These are phyloP conservation scores for Poecilia velifera DNA, from an alignment of 2,797 vertebrate genomes.

Conservation along the genomic window DNA sequence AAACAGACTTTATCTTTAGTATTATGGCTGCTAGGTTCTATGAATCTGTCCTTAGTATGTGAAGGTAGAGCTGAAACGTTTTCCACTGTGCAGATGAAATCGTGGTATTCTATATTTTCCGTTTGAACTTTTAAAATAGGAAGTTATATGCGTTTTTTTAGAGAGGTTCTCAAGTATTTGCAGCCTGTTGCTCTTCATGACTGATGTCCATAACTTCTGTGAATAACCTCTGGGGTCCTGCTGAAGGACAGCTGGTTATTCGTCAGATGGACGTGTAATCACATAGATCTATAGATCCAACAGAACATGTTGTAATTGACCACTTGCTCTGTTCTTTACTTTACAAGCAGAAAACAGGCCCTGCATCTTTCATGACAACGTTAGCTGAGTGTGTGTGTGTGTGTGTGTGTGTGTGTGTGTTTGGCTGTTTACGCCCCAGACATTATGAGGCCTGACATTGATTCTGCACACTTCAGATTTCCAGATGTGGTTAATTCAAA, in stretches of 20 bases:
- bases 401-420: constrained; percentile 30
- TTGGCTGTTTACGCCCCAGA: constrained; percentile 26
- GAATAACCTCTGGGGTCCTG: neutral
- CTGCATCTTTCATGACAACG: constrained; percentile 27
- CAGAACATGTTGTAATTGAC: constrained; percentile 34
- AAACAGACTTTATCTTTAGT: too few species aligned
- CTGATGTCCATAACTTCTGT: neutral
- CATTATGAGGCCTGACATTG: constrained; percentile 63
- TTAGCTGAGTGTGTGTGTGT: constrained; percentile 15
- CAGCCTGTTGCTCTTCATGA: neutral
- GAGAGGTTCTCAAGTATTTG: neutral
- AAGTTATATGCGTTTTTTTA: neutral
- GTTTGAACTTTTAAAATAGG: neutral
- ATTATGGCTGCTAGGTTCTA: too few species aligned
- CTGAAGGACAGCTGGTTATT: neutral
- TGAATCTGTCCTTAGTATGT: too few species aligned
- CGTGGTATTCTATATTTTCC: neutral
- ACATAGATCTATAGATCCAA: constrained; percentile 19
- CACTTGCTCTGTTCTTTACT: constrained; percentile 46
- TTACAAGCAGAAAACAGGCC: constrained; percentile 65
- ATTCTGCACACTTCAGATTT: constrained; percentile 70
- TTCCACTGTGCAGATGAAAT: too few species aligned
- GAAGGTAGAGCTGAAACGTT: too few species aligned
- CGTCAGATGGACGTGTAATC: constrained; percentile 20
- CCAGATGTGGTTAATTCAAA: constrained; percentile 76